phyloP scores from a whole-genome alignment of 2,888 invertebrate species.

The Lysandra coridon region DNA sequence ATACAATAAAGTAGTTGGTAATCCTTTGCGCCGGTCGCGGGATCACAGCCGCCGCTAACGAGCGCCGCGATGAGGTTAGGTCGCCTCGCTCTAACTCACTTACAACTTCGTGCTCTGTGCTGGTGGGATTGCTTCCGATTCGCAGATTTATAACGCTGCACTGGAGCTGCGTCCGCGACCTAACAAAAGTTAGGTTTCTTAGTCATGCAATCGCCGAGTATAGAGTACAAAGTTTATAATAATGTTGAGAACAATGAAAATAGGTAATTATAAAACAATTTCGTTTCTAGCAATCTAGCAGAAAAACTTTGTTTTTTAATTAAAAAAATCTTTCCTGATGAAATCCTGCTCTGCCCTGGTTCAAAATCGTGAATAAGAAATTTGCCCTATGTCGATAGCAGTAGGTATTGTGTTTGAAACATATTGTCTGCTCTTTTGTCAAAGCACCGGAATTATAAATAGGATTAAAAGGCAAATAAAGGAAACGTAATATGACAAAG shows the following conservation, averaged over 20 bases:
- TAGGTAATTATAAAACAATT: not conserved
- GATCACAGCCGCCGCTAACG: slow-evolving; percentile 39
- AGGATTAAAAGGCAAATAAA: slow-evolving; percentile 20
- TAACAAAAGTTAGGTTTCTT: not conserved
- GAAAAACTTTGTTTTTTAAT: too few relatives aligned
- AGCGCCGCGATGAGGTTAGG: slow-evolving; percentile 50
- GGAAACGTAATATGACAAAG: slow-evolving; percentile 30
- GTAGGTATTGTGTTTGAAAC: not conserved
- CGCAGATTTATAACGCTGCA: not conserved
- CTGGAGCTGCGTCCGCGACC: not conserved
- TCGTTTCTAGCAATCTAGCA: too few relatives aligned
- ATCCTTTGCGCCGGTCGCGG: slow-evolving; percentile 40
- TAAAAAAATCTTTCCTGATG: not conserved
- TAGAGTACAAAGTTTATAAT: not conserved
- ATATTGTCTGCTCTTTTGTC: not conserved
- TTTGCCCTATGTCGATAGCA: not conserved
- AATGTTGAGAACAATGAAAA: not conserved
- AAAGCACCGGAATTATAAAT: not conserved
- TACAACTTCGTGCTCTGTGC: slow-evolving; percentile 47
- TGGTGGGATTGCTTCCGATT: slow-evolving; percentile 37
- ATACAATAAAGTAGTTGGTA: slow-evolving; percentile 39
- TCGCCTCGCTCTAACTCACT: slow-evolving; percentile 57
- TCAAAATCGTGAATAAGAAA: not conserved
- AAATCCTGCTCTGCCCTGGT: not conserved
- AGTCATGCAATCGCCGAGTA: not conserved